phyloP scores from a whole-genome alignment of 1,140 invertebrate species.

The Microplitis demolitor region DNA sequence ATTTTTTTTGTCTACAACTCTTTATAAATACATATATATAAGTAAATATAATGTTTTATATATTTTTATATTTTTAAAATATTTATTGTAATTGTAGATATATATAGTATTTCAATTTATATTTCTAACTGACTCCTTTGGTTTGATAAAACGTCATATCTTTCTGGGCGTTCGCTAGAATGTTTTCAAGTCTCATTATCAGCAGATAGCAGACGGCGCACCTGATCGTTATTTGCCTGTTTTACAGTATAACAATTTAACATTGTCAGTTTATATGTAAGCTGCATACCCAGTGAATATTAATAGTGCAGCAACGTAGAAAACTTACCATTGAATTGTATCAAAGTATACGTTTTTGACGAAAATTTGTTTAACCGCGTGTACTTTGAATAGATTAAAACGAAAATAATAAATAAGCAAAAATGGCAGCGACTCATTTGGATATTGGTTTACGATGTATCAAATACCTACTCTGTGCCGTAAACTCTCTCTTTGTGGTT shows the following conservation, averaged over 20 bases:
- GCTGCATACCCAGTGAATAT: not conserved
- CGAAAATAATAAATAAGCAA: constrained; percentile 39
- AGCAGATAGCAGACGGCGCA: constrained; percentile 24
- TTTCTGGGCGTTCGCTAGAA: not conserved
- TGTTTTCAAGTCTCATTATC: constrained; percentile 20
- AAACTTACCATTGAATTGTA: not conserved
- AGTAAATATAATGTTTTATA: no score
- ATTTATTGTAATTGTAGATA: not conserved
- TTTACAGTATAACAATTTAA: not conserved
- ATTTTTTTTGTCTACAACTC: no score
- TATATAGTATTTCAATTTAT: not conserved
- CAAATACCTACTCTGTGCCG: constrained; percentile 81
- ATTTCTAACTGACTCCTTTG: not conserved
- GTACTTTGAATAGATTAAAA: not conserved
- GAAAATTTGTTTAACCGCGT: not conserved
- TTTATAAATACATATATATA: no score
- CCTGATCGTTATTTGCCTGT: constrained; percentile 1
- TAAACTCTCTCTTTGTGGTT: constrained; percentile 87
- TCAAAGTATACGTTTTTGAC: not conserved
- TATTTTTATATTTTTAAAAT: not conserved
- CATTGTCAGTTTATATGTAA: constrained; percentile 13
- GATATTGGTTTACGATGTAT: constrained; percentile 79
- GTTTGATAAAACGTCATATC: constrained; percentile 3
- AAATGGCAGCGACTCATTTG: constrained; percentile 63
- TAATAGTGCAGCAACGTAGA: not conserved